A percentile compares a stretch with the other conserved stretches of the same genome.
Evolutionary conservation across 2,113 vertebrate genomes (phyloP).

Genomic region (Struthidea cinerea): DNA sequence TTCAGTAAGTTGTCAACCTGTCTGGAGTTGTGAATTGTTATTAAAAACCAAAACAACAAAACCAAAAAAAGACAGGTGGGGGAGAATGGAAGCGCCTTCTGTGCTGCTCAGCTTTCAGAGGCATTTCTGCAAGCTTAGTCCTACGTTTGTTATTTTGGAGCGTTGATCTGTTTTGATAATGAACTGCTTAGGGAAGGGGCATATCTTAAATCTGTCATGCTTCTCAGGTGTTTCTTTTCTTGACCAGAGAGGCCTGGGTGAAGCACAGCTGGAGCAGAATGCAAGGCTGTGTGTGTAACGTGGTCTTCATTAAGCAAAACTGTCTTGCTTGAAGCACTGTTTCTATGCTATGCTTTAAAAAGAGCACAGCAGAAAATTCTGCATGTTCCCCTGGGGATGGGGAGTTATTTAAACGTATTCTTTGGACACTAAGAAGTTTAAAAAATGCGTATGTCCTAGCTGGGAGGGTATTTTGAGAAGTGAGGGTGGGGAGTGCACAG

Average conservation of each 20-base stretch:
- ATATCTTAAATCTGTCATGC: neutral
- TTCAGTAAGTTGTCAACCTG: constrained; percentile 64
- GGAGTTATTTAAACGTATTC: neutral
- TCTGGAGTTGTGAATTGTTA: constrained; percentile 45
- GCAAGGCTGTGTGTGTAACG: neutral
- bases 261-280: neutral
- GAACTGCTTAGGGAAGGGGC: neutral
- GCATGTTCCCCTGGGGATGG: neutral
- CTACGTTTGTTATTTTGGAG: fast-evolving
- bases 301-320: neutral
- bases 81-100: neutral
- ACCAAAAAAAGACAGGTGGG: neutral
- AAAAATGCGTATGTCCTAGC: neutral
- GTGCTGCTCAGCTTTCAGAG: constrained; percentile 45
- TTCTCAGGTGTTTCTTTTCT: neutral
- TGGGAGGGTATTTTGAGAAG: neutral
- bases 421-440: neutral
- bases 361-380: neutral
- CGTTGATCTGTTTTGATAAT: neutral
- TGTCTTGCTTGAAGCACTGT: neutral
- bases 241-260: neutral
- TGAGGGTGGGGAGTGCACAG: neutral
- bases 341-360: neutral
- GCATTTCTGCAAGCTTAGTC: neutral
- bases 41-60: neutral